Conservation (phyloP, 1,140 invertebrate genomes). For the Brachionus koreanus region DNA sequence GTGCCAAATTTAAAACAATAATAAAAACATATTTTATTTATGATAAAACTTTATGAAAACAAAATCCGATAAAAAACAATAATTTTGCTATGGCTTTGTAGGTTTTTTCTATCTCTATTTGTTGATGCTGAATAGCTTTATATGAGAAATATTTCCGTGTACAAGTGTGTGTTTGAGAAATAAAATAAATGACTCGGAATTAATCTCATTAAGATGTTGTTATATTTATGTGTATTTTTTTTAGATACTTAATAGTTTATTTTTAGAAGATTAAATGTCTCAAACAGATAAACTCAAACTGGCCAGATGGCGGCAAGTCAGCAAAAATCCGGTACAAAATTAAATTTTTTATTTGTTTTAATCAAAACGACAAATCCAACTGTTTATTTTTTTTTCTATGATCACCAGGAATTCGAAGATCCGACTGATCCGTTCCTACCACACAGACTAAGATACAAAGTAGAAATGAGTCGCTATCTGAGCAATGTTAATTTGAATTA, state of each 20-base stretch:
- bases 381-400: not conserved
- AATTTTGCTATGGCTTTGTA: not conserved
- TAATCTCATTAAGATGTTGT: slow-evolving; percentile 36
- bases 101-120: not conserved
- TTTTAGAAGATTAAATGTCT: slow-evolving; percentile 26
- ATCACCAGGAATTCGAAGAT: slow-evolving; percentile 36
- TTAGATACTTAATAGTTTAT: not conserved
- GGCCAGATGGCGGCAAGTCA: slow-evolving; percentile 43
- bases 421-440: slow-evolving; percentile 38
- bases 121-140: not conserved
- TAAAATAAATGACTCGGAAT: not conserved
- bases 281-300: slow-evolving; percentile 44
- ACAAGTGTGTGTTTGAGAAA: slow-evolving; percentile 37
- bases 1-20: slow-evolving; percentile 28
- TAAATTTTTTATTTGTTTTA: slow-evolving; percentile 33
- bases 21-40: slow-evolving; percentile 17
- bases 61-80: slow-evolving; percentile 1
- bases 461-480: slow-evolving; percentile 23
- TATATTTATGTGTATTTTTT: not conserved
- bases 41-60: slow-evolving; percentile 27
- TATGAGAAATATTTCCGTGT: slow-evolving; percentile 23
- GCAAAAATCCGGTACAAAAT: slow-evolving; percentile 36
- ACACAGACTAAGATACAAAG: slow-evolving; percentile 8
- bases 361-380: slow-evolving; percentile 21
- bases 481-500: slow-evolving; percentile 32